A percentile compares a stretch with the other conserved stretches of the same genome.
These are phyloP conservation scores for Norana najaformis DNA, from an alignment of 2,888 invertebrate genomes.

Conservation along the genomic window DNA sequence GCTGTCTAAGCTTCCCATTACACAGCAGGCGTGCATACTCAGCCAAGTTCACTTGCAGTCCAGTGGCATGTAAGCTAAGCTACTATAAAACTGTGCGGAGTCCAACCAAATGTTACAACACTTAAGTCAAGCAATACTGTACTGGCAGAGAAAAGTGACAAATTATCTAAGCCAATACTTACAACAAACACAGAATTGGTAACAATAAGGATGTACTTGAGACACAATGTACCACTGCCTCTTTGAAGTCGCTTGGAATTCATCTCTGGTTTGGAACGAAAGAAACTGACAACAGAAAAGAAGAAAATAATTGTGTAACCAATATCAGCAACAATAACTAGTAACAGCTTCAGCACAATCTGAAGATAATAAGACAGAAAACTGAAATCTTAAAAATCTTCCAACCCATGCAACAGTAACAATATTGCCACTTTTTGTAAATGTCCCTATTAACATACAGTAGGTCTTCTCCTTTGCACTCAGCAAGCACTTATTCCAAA, in stretches of 20 bases:
- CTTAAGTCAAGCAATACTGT: neutral
- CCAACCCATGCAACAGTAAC: too few species aligned
- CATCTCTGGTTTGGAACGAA: neutral
- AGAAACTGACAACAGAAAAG: neutral
- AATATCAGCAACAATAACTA: too few species aligned
- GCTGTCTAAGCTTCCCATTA: too few species aligned
- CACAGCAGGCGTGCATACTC: too few species aligned
- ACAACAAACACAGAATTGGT: neutral
- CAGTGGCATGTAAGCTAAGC: neutral
- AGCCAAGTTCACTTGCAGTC: too few species aligned
- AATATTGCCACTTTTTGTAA: too few species aligned
- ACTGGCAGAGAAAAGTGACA: neutral
- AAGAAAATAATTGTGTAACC: neutral
- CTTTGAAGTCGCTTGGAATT: slow-evolving; percentile 15
- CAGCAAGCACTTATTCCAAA: too few species aligned
- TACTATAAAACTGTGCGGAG: neutral
- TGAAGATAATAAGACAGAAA: too few species aligned
- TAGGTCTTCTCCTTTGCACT: too few species aligned
- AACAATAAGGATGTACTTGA: slow-evolving; percentile 24
- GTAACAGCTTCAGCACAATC: too few species aligned
- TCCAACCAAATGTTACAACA: neutral
- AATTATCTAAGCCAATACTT: neutral
- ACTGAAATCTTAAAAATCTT: too few species aligned
- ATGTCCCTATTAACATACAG: too few species aligned
- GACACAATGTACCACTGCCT: slow-evolving; percentile 15